A percentile compares a stretch with the other conserved stretches of the same genome.
phyloP scores from a whole-genome alignment of 1,140 invertebrate species.

The Drosophila ercepeae region DNA sequence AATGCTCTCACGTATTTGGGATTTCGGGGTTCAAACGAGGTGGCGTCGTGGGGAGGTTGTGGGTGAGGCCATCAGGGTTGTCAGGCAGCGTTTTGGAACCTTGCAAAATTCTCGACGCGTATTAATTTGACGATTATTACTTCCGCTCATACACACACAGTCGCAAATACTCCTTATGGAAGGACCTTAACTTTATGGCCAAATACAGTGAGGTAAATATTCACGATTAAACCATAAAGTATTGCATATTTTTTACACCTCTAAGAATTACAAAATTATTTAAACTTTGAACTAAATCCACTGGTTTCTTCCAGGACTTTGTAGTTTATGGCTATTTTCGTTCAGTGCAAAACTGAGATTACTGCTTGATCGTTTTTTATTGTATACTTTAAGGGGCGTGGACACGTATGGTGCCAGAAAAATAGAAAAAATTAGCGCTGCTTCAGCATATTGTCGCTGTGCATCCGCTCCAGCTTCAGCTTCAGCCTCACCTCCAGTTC shows the following conservation, averaged over 20 bases:
- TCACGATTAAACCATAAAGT: not conserved
- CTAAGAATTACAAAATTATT: not conserved
- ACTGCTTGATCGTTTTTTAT: not conserved
- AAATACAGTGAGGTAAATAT: slow-evolving; percentile 15
- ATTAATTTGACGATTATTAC: slow-evolving; percentile 80
- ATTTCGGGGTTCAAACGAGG: slow-evolving; percentile 13
- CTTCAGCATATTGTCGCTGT: slow-evolving; percentile 67
- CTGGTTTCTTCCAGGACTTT: too few species aligned
- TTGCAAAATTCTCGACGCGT: slow-evolving; percentile 50
- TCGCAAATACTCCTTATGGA: slow-evolving; percentile 2
- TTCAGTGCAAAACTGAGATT: not conserved
- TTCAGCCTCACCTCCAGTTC: too few species aligned
- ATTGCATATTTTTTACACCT: not conserved
- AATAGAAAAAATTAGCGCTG: slow-evolving; percentile 44
- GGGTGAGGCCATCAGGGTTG: slow-evolving; percentile 13
- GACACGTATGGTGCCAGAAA: slow-evolving; percentile 53
- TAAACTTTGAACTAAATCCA: too few species aligned
- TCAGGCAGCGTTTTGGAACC: slow-evolving; percentile 60
- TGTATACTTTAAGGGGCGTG: slow-evolving; percentile 22
- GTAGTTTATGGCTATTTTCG: not conserved
- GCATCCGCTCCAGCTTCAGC: slow-evolving; percentile 30
- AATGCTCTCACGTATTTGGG: slow-evolving; percentile 71
- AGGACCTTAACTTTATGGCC: slow-evolving; percentile 27
- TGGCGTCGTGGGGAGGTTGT: not conserved
- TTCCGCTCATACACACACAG: slow-evolving; percentile 47